These are phyloP conservation scores for Coilia nasus DNA, from an alignment of 2,797 vertebrate species.

Conservation along the genomic window DNA sequence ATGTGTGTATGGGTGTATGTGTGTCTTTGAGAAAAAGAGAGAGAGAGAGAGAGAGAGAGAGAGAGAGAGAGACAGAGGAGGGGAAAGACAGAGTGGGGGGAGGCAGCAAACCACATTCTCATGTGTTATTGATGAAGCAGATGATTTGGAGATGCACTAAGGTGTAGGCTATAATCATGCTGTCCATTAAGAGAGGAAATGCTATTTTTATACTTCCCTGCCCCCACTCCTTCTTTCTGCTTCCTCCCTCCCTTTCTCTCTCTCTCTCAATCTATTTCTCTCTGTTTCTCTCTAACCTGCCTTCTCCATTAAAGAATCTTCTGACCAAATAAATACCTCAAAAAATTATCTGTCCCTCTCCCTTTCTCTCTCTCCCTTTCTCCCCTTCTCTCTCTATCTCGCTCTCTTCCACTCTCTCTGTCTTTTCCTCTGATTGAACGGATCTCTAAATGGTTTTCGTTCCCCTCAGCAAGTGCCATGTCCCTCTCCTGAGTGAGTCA, in stretches of 20 bases:
- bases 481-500: not conserved
- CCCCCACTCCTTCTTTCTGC: not conserved
- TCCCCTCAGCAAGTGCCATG: not conserved
- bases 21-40: not conserved
- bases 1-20: not conserved
- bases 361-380: not conserved
- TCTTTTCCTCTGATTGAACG: not conserved
- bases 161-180: constrained; percentile 19
- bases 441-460: constrained; percentile 7
- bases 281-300: not conserved
- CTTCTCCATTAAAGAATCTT: not conserved
- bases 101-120: not conserved
- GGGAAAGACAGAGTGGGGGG: not conserved
- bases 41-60: too few species aligned
- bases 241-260: not conserved
- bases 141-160: constrained; percentile 30
- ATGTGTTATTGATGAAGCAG: constrained; percentile 33
- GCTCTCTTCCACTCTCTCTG: not conserved
- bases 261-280: not conserved
- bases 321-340: not conserved
- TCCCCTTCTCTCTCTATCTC: not conserved
- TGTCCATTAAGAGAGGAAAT: constrained; percentile 25
- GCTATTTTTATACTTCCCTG: not conserved
- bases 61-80: too few species aligned
- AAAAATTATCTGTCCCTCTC: not conserved